phyloP scores from a whole-genome alignment of 2,888 invertebrate genomes.

The Germaria angustata region DNA sequence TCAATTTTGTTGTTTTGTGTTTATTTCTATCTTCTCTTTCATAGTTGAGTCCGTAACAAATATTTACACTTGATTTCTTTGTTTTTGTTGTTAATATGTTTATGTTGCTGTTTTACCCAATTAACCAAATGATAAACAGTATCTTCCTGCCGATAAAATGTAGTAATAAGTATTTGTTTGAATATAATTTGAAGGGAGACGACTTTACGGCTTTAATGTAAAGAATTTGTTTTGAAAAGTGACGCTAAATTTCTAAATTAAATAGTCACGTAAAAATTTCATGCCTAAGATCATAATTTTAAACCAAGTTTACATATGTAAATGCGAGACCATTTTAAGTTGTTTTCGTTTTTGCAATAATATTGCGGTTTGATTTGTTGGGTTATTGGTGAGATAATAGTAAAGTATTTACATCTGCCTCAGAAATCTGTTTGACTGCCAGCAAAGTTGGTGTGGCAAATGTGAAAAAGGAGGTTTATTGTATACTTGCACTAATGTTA shows the following conservation, averaged over 20 bases:
- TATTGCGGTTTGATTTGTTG: not conserved
- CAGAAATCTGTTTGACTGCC: conserved; percentile 16
- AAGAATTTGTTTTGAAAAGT: too few species aligned
- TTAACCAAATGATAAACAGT: not conserved
- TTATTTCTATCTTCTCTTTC: conserved; percentile 12
- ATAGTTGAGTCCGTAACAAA: conserved; percentile 35
- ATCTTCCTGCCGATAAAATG: not conserved
- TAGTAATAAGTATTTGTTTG: too few species aligned
- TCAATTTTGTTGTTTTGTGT: conserved; percentile 10
- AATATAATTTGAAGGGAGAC: too few species aligned
- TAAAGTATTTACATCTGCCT: conserved; percentile 7
- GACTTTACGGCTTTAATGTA: too few species aligned
- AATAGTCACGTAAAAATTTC: too few species aligned
- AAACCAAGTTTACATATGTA: too few species aligned
- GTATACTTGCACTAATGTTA: not conserved
- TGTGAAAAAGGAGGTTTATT: conserved; percentile 20
- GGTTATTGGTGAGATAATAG: not conserved
- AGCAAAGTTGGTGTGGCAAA: conserved; percentile 40
- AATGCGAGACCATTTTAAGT: too few species aligned
- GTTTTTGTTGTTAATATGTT: conserved; percentile 28
- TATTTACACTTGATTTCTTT: conserved; percentile 59
- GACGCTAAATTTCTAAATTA: too few species aligned
- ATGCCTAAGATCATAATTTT: too few species aligned
- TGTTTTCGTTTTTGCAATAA: not conserved
- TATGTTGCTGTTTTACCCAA: not conserved